Base-by-base conservation (phyloP, 2,113 vertebrate species). In the Candoia aspera region DNA sequence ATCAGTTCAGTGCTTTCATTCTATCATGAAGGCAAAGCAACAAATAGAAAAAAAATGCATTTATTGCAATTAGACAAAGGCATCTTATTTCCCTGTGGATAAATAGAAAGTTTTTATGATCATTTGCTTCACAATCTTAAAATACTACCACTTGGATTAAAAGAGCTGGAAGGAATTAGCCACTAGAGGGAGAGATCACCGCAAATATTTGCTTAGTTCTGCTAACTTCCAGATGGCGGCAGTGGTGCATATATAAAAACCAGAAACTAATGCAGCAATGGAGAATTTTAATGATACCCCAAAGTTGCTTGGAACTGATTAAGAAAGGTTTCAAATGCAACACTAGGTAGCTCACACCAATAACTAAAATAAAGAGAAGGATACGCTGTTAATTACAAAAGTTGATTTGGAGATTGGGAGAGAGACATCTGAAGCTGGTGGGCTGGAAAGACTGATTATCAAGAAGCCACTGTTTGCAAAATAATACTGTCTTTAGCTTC, bases 111-210 rank as follows among this genome's bases (percentile, higher is more conserved):
- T 21, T 26, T 60, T 93, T 64, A 91, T 55, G 84, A 88, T 64
- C 46, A 21, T 83, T 90, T 62, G 86, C 13, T 84, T 87, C 57
- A 10, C 46, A 60, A 90, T 84, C 58, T 29, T 57, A 64, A 53
- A 12, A 19, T 49, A 64, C 19, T 79, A 59, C 29, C 12, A 8
- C 21, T 88, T 64, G 58, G 84, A 91, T 90, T 91, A 55, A 90
- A 93, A 87, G n/a, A 84, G 68, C 87, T 88, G 58, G 42, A 87
- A 86, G 92, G 86, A 83, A 93, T 88, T 91, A 84, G 90, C 68
- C 86, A 64, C 86, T 64, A 49, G 92, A 90, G 68, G 85, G 85
- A 46, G 88, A 90, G 54, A 93, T 33, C 89, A 60, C 8, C 21
- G 26, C 84, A 87, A 87, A 90, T 55, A 93, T 87, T 85, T 87